Evolutionary conservation across 2,113 vertebrate species (phyloP).

Genomic region (Ardeotis arabs): DNA sequence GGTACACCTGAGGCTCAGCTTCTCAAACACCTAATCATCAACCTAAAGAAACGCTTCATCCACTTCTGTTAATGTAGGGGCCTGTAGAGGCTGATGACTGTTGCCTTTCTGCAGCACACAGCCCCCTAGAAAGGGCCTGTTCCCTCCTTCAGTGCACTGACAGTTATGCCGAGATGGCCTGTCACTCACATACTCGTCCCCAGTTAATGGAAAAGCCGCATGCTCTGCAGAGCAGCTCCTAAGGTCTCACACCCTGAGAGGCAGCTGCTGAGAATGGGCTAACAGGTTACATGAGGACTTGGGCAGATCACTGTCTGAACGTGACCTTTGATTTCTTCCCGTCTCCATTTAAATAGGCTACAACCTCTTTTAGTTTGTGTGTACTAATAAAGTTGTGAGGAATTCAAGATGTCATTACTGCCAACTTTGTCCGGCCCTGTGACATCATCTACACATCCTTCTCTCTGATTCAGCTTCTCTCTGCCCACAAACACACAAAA

Average conservation of each 20-base stretch:
- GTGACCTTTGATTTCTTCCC: neutral
- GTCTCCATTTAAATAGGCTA: neutral
- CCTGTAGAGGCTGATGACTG: neutral
- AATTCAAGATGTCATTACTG: constrained; percentile 5
- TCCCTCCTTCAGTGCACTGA: neutral
- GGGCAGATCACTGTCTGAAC: neutral
- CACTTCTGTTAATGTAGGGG: neutral
- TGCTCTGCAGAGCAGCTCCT: neutral
- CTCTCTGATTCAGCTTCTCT: neutral
- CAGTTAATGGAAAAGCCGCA: neutral
- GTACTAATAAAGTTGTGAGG: neutral
- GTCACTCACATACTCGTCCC: neutral
- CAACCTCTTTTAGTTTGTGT: neutral
- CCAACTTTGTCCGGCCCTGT: neutral
- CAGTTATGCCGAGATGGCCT: neutral
- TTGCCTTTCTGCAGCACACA: neutral
- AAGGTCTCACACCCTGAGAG: neutral
- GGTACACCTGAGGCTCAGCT: neutral
- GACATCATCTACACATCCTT: rapidly evolving
- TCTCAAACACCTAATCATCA: neutral
- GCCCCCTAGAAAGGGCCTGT: neutral
- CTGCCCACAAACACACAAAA: neutral
- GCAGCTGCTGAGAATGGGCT: neutral
- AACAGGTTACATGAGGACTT: neutral
- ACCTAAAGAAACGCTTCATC: neutral